Evolutionary conservation across 2,888 invertebrate species (phyloP), one percentile per base, ranked within the genome.

Genomic region (Zelleria hepariella): DNA sequence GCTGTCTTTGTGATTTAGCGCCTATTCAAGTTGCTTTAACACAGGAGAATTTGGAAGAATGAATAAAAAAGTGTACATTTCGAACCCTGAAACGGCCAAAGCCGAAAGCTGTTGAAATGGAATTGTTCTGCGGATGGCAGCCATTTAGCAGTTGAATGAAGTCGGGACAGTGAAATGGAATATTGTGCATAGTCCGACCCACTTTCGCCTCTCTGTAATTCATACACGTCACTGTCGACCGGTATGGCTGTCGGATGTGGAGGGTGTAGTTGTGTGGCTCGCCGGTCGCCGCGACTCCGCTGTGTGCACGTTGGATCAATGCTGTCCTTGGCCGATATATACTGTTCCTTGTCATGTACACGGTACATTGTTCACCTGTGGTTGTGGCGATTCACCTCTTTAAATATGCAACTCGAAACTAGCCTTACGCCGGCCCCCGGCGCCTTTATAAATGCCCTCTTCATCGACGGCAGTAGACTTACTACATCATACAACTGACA

Each of bases 251-350:
- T 54, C 18, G 54, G 15, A 54, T 8, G 24, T 24, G 15, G 5
- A 7, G 23, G 24, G 20, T 8, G 23, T 18, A 25, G 52, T 24
- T 3, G 52, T 24, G 52, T 10, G 49, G 49, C 32, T n/a, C n/a
- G 5, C 2, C 52, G 23, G 20, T 7, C 69, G 74, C 72, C 68
- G 66, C 61, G 61, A 60, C 63, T 62, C 60, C 59, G 60, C 67
- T 67, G 64, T 67, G 64, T 73, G 74, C 76, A 75, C 68, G 67
- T 70, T 68, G 67, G 67, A 64, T 58, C 57, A 60, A 58, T 63
- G 67, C 63, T 69, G 80, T 70, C 82, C 86, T 85, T 84, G 84
- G 77, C 85, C 85, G 78, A 81, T 74, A 80, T 84, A 77, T 78
- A 80, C 78, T 77, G 78, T 81, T 80, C 77, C 80, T 24, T 57